These are phyloP conservation scores for Neodon shergylaensis DNA, from an alignment of 2,113 vertebrate species.

Conservation along the genomic window DNA sequence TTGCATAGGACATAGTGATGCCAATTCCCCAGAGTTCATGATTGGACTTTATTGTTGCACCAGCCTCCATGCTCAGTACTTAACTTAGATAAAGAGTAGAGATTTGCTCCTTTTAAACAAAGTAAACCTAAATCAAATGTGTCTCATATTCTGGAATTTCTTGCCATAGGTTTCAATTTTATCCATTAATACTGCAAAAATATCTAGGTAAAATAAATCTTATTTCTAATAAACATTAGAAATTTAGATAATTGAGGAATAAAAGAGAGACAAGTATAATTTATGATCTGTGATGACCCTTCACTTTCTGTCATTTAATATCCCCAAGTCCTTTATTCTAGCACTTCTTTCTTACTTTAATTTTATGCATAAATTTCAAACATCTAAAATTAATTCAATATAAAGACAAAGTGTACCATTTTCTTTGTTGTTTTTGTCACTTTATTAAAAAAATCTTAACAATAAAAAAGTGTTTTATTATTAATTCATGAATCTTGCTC, in stretches of 20 bases:
- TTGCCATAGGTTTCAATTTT: slow-evolving; percentile 15
- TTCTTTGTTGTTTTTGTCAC: slow-evolving; percentile 53
- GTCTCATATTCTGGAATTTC: not conserved
- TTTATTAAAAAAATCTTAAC: not conserved
- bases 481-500: slow-evolving; percentile 69
- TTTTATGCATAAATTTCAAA: slow-evolving; percentile 47
- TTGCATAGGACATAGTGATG: not conserved
- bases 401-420: not conserved
- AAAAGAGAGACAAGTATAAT: not conserved
- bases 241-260: not conserved
- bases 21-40: not conserved
- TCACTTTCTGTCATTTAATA: not conserved
- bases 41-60: not conserved
- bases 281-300: not conserved
- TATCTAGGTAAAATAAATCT: not conserved
- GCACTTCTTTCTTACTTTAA: slow-evolving; percentile 55
- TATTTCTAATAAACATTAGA: not conserved
- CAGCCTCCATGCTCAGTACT: not conserved
- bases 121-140: not conserved
- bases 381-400: slow-evolving; percentile 53
- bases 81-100: not conserved
- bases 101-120: slow-evolving; percentile 21
- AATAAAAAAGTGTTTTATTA: not conserved
- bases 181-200: not conserved
- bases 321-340: not conserved